A percentile compares a stretch with the other conserved stretches of the same genome.
Evolutionary conservation across 2,888 invertebrate genomes (phyloP).

Genomic region (Heliconius aoede): DNA sequence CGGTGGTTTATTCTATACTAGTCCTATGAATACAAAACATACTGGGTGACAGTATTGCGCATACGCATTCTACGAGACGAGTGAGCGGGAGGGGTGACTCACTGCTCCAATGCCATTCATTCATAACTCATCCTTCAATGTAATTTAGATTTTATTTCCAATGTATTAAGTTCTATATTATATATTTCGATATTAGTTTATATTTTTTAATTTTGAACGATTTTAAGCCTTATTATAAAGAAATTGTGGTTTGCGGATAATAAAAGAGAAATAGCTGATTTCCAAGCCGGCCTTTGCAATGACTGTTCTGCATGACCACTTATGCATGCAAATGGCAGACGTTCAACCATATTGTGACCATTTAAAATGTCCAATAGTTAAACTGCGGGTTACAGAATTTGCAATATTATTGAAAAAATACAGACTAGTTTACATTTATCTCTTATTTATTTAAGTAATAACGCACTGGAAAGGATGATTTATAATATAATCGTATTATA

Average conservation of each 20-base stretch:
- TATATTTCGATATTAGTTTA: slow-evolving; percentile 24
- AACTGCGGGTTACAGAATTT: background rate
- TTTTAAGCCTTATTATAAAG: slow-evolving; percentile 40
- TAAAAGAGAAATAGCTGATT: slow-evolving; percentile 37
- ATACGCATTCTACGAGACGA: slow-evolving; percentile 62
- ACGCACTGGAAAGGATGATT: background rate
- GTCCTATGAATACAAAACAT: slow-evolving; percentile 49
- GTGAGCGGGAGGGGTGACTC: slow-evolving; percentile 70
- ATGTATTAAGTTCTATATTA: slow-evolving; percentile 19
- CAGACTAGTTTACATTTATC: background rate
- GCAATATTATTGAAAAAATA: background rate
- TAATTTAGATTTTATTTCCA: slow-evolving; percentile 44
- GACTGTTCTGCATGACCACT: slow-evolving; percentile 42
- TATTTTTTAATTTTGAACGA: slow-evolving; percentile 19
- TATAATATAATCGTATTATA: no score
- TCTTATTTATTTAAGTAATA: background rate
- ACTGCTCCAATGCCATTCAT: slow-evolving; percentile 76
- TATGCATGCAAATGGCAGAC: slow-evolving; percentile 39
- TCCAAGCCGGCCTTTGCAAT: slow-evolving; percentile 44
- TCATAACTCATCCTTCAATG: slow-evolving; percentile 58
- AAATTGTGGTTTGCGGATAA: slow-evolving; percentile 33
- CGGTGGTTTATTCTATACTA: slow-evolving; percentile 64
- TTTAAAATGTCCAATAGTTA: slow-evolving; percentile 1
- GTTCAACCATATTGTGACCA: slow-evolving; percentile 1
- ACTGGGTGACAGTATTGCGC: slow-evolving; percentile 58